Base-by-base conservation (phyloP, 2,797 vertebrate genomes). In the Crax fasciolata region DNA sequence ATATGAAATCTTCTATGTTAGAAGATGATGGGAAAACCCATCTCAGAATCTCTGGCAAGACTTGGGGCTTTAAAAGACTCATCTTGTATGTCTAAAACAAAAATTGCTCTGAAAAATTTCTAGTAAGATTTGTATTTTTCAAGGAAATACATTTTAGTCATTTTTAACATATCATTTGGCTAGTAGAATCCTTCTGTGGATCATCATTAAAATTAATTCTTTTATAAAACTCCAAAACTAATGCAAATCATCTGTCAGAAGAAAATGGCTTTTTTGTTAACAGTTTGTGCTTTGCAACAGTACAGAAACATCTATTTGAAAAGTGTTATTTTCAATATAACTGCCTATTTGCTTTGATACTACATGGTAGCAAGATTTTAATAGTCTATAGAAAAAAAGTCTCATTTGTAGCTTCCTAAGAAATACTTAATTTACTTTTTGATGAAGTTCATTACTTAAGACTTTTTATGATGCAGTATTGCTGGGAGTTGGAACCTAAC, bases 401-500 rank as follows among this genome's bases (percentile, higher is more conserved):
- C 74, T 79, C 66, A 92, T 95, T 91, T 94, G 49, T 83, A 87
- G 59, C 74, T 94, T 75, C 66, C 63, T 75, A 73, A 91, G 77
- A 96, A 97, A 94, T 66, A 74, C 32, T 94, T 94, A 68, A 87
- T 94, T 93, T 93, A 91, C 32, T 95, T 91, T 96, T 95, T 92
- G 94, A 96, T 93, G 54, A 90, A 93, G 84, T 92, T 96, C 67
- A 81, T 95, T 96, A 79, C 75, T 96, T 91, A 84, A 96, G 87
- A 94, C 70, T 90, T 91, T 72, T 18, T 66, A 75, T 74, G 85
- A 61, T 83, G 58, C 16, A 76, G 32, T 82, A 90, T 94, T 94
- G 93, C 92, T 97, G 75, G 90, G 68, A 95, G 89, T 83, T 94
- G 90, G 89, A 96, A 96, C 89, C 63, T 96, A 93, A 95, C 87